Evolutionary conservation across 2,888 invertebrate species (phyloP).

Genomic region (Platycheirus albimanus): DNA sequence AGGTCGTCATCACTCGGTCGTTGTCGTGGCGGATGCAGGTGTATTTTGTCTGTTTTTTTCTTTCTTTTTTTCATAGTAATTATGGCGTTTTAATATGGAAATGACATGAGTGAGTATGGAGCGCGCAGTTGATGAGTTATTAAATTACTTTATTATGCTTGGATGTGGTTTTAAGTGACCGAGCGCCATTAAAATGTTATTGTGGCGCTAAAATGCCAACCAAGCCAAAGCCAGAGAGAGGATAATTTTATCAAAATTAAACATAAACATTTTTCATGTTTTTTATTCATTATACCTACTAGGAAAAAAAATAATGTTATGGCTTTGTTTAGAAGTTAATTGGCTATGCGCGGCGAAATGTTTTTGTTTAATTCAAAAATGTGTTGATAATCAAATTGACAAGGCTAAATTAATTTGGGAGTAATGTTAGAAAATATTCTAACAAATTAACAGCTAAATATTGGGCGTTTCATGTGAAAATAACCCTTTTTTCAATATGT

Average conservation of each 20-base stretch:
- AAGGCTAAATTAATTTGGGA: no score
- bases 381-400: no score
- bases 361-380: no score
- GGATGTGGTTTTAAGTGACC: slow-evolving; percentile 2
- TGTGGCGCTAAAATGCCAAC: slow-evolving; percentile 25
- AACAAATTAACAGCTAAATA: no score
- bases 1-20: no score
- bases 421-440: no score
- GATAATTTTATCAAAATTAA: background rate
- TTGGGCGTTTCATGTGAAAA: no score
- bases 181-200: slow-evolving; percentile 13
- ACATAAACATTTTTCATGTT: background rate
- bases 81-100: background rate
- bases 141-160: slow-evolving; percentile 31
- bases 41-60: slow-evolving; percentile 21
- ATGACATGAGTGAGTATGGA: background rate
- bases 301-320: no score
- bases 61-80: slow-evolving; percentile 11
- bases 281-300: background rate
- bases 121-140: background rate
- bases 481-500: no score
- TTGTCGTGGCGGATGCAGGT: slow-evolving; percentile 53
- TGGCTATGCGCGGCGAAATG: no score
- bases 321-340: no score
- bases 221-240: no score